Base-by-base conservation (phyloP, 2,797 vertebrate species). In the Alfaro cultratus region DNA sequence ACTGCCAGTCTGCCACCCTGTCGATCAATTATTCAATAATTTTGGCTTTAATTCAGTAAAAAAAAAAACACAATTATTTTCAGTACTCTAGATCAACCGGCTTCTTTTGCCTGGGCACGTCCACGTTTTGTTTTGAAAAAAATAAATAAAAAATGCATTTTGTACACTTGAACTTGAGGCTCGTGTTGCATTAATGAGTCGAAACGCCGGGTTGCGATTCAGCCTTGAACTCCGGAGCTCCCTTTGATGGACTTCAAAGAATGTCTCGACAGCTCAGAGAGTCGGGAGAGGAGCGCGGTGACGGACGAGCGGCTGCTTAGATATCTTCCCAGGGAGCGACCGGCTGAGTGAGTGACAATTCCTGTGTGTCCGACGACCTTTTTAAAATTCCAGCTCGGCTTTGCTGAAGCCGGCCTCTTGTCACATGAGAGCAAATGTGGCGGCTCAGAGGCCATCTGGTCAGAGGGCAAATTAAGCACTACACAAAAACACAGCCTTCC, bases 221-320 rank as follows among this genome's bases (percentile, higher is more conserved):
- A 70, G 90, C 93, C 93, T 92, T 94, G 92, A 94, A 94, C 90
- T 89, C 78, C 72, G 1, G 68, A 85, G 87, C 86, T 78, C 84
- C 84, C 93, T 92, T 93, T 93, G 91, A 92, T 89, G 93, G 91
- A 91, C 91, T 93, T 93, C 94, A 92, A 94, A 94, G 93, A 92
- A 90, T 79, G 92, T 91, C 91, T 91, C 90, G 74, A 80, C 88
- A 83, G 92, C 81, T 83, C 8, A 53, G 85, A 91, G 90, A 94
- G 91, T 77, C 39, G 80, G 88, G 89, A 92, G 90, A 89, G 91
- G 75, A 82, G 84, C 51, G 74, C 68, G 92, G 89, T 91, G 94
- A 94, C 81, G 89, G 93, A 94, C 90, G 84, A 89, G 90, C 90
- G 90, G 92, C 92, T 70, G 92, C 91, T 93, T 74, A 89, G 88